Percentiles rank a stretch among this genome's conserved stretches.
phyloP scores from a whole-genome alignment of 2,113 vertebrate species.

The Sturnus vulgaris region DNA sequence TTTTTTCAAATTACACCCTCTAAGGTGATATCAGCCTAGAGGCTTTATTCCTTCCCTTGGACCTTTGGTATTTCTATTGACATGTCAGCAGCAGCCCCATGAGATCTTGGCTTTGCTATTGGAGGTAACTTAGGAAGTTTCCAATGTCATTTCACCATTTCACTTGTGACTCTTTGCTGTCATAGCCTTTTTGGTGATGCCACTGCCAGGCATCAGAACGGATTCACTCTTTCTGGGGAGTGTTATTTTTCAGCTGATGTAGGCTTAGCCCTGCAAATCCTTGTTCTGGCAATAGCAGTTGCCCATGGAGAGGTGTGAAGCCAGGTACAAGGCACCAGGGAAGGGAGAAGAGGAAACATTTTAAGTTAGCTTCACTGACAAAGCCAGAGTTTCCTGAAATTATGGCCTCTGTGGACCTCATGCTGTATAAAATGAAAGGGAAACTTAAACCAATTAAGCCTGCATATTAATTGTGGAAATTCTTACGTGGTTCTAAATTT shows the following conservation, averaged over 20 bases:
- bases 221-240: neutral
- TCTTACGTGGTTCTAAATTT: neutral
- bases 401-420: neutral
- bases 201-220: neutral
- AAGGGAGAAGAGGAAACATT: neutral
- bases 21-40: neutral
- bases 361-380: neutral
- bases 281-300: neutral
- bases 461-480: conserved; percentile 1
- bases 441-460: conserved; percentile 12
- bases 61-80: neutral
- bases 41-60: conserved; percentile 6
- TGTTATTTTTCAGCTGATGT: neutral
- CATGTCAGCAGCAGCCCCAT: neutral
- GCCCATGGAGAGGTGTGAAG: neutral
- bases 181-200: neutral
- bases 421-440: neutral
- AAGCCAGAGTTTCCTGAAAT: neutral
- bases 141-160: neutral
- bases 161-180: neutral
- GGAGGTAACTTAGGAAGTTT: neutral
- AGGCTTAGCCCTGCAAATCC: neutral
- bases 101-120: neutral
- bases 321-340: neutral
- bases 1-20: neutral